Evolutionary conservation across 2,888 invertebrate genomes (phyloP), one percentile per base, ranked within the genome.

Genomic region (Leucophenga maculata): DNA sequence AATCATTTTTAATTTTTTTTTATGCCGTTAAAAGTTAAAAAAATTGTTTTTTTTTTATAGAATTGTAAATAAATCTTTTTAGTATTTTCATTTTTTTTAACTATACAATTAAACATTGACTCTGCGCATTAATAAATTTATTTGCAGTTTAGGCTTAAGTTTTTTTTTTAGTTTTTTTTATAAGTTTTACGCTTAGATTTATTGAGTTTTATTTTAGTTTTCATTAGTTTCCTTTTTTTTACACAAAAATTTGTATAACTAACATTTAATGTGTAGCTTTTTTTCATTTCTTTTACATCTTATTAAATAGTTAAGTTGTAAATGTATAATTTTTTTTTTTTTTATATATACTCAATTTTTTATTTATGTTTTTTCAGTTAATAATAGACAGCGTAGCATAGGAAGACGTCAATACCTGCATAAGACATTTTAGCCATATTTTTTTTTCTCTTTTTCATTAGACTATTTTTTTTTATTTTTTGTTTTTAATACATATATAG

Each of bases 371-470:
- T 60, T 8, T 86, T 86, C 85, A 87, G 86, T 87, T 87, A 87
- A 86, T 88, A 88, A 89, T 89, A 89, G 89, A 89, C 88, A 89
- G 88, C 88, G 88, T 89, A 89, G 88, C 88, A 89, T 89, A 89
- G 88, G 88, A 89, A 89, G 88, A 89, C 88, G 89, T 89, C 88
- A 89, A 89, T 88, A 89, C 88, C 88, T 89, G 88, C 88, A 89
- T 89, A 88, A 88, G 89, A 89, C 89, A 89, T 89, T 88, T 86
- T 88, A 88, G 88, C 88, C 87, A 88, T 88, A 84, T 86, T 83
- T 84, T 78, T 73, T 77, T 77, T 68, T 70, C 74, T 57, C 70
- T 67, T 73, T 48, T 1, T 39, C 8, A 8, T 39, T 39, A 11
- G 9, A 39, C 39, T 39, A 32, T 59, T 16, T 65, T n/a, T 75